Percentiles rank a stretch among this genome's conserved stretches.
Conservation (phyloP, 64 coral and sea anemone genomes). For the Pocillopora damicornis region DNA sequence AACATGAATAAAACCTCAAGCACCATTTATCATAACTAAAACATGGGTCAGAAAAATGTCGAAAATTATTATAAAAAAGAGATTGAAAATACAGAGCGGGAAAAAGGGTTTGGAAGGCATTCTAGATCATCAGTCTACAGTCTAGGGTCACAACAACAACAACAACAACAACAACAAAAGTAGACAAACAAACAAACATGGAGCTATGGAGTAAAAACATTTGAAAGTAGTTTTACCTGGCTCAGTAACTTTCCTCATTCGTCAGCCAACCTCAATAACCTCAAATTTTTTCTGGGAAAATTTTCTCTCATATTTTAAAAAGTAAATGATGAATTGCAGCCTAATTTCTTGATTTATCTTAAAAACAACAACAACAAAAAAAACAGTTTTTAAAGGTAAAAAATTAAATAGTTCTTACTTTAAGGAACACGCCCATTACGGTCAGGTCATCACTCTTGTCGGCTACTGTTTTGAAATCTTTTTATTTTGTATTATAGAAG, state of each 20-base stretch:
- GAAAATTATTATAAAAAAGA: no score
- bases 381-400: neutral
- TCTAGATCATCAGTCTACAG: no score
- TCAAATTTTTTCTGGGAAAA: neutral
- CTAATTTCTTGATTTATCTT: neutral
- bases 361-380: no score
- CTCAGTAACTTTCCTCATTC: neutral
- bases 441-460: conserved; percentile 44
- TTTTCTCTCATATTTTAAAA: neutral
- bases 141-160: no score
- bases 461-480: neutral
- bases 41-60: no score
- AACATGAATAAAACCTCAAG: no score
- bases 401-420: neutral
- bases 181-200: no score
- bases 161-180: no score
- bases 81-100: no score
- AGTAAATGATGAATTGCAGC: neutral
- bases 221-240: neutral
- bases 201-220: no score
- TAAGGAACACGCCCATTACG: conserved; percentile 49
- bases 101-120: no score
- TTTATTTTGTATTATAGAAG: conserved; percentile 48
- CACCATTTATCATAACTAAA: no score
- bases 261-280: neutral